phyloP scores from a whole-genome alignment of 2,797 vertebrate species.

The Nothura maculosa region DNA sequence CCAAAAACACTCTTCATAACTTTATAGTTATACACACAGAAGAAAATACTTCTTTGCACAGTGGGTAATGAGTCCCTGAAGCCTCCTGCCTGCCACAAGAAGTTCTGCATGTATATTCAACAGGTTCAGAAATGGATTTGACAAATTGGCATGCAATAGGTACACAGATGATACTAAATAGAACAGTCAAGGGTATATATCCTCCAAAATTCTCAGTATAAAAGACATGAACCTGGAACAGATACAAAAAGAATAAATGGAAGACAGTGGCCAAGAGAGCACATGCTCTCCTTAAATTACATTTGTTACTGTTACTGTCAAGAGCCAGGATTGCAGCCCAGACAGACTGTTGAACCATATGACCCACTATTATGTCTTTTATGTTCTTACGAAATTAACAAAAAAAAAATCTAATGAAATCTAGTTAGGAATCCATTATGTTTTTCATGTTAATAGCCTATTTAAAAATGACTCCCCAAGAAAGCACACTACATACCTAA shows the following conservation, averaged over 20 bases:
- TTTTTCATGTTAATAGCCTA: not conserved
- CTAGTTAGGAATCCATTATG: not conserved
- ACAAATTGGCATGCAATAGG: not conserved
- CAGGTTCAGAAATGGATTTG: not conserved
- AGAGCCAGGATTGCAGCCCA: not conserved
- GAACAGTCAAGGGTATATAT: rapidly evolving
- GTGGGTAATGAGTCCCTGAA: not conserved
- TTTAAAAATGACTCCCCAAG: not conserved
- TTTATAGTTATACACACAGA: not conserved
- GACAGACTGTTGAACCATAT: not conserved
- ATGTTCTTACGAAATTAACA: not conserved
- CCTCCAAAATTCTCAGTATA: not conserved
- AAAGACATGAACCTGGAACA: not conserved
- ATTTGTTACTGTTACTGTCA: not conserved
- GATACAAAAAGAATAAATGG: not conserved
- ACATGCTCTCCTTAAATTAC: not conserved
- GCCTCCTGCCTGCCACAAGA: not conserved
- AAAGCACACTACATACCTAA: not conserved
- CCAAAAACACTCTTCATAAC: not conserved
- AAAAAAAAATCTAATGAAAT: not conserved
- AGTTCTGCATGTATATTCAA: not conserved
- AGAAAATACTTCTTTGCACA: rapidly evolving
- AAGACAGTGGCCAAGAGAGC: not conserved
- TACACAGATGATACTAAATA: not conserved
- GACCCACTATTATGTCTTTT: not conserved